Percentiles rank a stretch among this genome's conserved stretches.
phyloP scores from a whole-genome alignment of 1,140 invertebrate species.

The Lordiphosa stackelbergi region DNA sequence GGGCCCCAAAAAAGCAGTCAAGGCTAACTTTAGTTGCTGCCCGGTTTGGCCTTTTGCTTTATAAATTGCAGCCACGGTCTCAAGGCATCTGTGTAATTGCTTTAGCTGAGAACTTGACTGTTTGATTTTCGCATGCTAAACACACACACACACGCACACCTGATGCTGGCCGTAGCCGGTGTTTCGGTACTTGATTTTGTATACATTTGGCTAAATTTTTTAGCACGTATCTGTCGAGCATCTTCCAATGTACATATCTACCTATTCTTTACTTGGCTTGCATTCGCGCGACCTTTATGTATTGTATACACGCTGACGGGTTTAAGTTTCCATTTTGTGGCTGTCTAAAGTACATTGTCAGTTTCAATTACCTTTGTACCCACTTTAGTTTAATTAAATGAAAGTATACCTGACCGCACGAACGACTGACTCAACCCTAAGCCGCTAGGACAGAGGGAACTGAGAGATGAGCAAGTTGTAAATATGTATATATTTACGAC shows the following conservation, averaged over 20 bases:
- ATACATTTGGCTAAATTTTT: conserved; percentile 21
- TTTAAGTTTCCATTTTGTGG: conserved; percentile 14
- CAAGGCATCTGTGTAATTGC: too few relatives aligned
- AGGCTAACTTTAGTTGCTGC: not conserved
- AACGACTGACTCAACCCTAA: too few relatives aligned
- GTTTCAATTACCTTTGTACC: conserved; percentile 28
- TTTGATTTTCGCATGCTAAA: too few relatives aligned
- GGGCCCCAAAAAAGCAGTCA: conserved; percentile 1
- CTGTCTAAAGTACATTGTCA: conserved; percentile 33
- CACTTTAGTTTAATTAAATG: not conserved
- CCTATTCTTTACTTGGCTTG: not conserved
- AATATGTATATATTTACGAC: too few relatives aligned
- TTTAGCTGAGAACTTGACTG: too few relatives aligned
- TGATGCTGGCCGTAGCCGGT: not conserved
- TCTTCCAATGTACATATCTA: not conserved
- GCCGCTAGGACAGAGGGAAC: not conserved
- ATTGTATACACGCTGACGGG: conserved; percentile 8
- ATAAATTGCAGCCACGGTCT: too few relatives aligned
- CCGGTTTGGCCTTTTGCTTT: too few relatives aligned
- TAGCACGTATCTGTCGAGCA: conserved; percentile 28
- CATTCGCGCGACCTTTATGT: too few relatives aligned
- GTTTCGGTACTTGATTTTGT: conserved; percentile 13
- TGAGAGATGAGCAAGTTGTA: conserved; percentile 1
- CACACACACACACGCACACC: too few relatives aligned
- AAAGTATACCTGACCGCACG: too few relatives aligned